Evolutionary conservation across 2,797 vertebrate genomes (phyloP), one percentile per base, ranked within the genome.

Genomic region (Myioborus melanocephalus): DNA sequence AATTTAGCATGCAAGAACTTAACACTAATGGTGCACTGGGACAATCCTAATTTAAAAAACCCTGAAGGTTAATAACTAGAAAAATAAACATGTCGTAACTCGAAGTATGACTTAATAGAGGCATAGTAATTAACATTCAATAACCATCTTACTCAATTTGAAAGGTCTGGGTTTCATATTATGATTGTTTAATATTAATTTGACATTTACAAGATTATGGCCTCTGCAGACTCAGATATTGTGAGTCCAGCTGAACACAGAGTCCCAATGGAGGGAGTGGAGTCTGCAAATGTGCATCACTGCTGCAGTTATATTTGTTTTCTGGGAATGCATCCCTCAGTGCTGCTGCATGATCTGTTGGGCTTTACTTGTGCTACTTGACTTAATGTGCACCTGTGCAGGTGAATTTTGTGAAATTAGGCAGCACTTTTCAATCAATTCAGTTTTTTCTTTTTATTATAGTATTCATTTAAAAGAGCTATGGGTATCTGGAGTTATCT

Each of bases 181-280:
- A 94, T 83, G 79, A 83, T 87, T 94, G 34, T 78, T 92, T 92
- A 95, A 94, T 91, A 83, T 75, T 96, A 91, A 94, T 88, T 64
- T 92, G 94, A 90, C 91, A 83, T 92, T 96, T 92, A 83, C 87
- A 82, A 69, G 72, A 69, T 78, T 66, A 69, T 87, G 72, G 52
- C 32, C 76, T 87, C 87, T 59, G 55, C 69, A 87, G 79, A 53
- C 53, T 92, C 64, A 30, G 75, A 35, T 37, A 57, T 21, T 10
- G 14, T 24, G 55, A 92, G 55, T 57, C 47, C 53, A 79, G 83
- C 47, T 88, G 83, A 89, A 66, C 47, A 35, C 13, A 70, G 60
- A 69, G 28, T 10, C 44, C 12, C 49, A 56, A 0, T 0, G 35
- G 22, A 59, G 39, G 14, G 5, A 52, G 34, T 63, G 61, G 57